Evolutionary conservation across 2,113 vertebrate species (phyloP).

Genomic region (Eira barbara): DNA sequence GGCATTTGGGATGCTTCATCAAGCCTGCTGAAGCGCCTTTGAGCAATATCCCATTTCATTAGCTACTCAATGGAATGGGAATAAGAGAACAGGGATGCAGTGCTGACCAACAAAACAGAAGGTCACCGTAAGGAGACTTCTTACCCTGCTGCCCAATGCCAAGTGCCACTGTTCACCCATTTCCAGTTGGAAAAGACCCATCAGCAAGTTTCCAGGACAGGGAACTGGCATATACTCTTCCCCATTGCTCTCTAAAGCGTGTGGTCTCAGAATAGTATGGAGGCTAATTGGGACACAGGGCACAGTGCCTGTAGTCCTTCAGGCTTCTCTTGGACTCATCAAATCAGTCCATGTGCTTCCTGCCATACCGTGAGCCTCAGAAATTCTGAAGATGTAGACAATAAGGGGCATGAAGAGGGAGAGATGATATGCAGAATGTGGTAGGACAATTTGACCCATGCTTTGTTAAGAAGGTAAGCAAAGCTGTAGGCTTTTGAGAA

Average conservation of each 20-base stretch:
- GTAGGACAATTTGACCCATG: neutral
- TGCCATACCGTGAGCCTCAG: neutral
- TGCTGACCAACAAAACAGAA: conserved; percentile 67
- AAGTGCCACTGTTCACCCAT: neutral
- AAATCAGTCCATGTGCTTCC: neutral
- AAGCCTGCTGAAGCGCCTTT: conserved; percentile 43
- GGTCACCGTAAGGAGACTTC: conserved; percentile 47
- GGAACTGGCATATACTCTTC: neutral
- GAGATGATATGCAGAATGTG: neutral
- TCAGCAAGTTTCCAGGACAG: neutral
- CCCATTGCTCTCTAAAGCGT: neutral
- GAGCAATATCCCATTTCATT: conserved; percentile 64
- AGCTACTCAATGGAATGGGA: conserved; percentile 68
- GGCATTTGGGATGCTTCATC: conserved; percentile 68
- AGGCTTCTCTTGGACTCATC: neutral
- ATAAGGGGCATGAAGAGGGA: neutral
- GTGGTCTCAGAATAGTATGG: neutral
- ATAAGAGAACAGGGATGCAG: conserved; percentile 6
- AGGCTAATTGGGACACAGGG: neutral
- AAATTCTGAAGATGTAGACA: conserved; percentile 36
- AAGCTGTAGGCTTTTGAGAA: conserved; percentile 53
- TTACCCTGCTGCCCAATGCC: neutral
- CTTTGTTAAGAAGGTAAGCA: conserved; percentile 63
- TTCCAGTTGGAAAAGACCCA: neutral
- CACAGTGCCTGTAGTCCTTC: neutral